phyloP scores from a whole-genome alignment of 2,888 invertebrate genomes.

The Pseudococcus viburni region DNA sequence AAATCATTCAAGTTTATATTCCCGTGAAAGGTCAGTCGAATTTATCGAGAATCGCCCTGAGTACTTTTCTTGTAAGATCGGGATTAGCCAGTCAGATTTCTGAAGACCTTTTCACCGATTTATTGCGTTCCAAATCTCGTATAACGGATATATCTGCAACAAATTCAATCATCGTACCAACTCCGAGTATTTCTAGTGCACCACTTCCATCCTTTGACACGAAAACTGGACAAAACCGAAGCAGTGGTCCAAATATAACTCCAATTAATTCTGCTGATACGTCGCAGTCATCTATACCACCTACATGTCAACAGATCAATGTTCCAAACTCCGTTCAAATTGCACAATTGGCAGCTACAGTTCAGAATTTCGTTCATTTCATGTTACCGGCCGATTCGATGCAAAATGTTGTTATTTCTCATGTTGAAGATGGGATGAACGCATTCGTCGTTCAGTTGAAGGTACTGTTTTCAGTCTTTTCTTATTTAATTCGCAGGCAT shows the following conservation, averaged over 20 bases:
- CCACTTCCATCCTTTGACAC: background rate
- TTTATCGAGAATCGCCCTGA: background rate
- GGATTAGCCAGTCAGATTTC: background rate
- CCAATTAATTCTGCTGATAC: background rate
- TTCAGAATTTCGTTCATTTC: slow-evolving; percentile 71
- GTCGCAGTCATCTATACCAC: background rate
- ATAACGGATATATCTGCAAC: background rate
- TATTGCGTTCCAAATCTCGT: background rate
- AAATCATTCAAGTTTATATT: background rate
- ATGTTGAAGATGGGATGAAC: slow-evolving; percentile 85
- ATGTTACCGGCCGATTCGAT: slow-evolving; percentile 74
- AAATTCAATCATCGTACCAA: slow-evolving; percentile 8
- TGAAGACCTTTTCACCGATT: background rate
- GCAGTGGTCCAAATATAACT: background rate
- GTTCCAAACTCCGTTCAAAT: background rate
- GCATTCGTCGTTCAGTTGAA: slow-evolving; percentile 83
- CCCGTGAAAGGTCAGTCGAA: background rate
- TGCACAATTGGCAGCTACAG: slow-evolving; percentile 56
- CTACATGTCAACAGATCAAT: background rate
- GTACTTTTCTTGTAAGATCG: background rate
- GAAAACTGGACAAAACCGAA: background rate
- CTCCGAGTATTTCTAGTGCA: background rate
- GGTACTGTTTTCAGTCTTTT: slow-evolving; percentile 71
- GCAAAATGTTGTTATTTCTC: slow-evolving; percentile 82
- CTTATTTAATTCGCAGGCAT: too few species aligned